phyloP scores from a whole-genome alignment of 2,113 vertebrate species.

The Bungarus multicinctus region DNA sequence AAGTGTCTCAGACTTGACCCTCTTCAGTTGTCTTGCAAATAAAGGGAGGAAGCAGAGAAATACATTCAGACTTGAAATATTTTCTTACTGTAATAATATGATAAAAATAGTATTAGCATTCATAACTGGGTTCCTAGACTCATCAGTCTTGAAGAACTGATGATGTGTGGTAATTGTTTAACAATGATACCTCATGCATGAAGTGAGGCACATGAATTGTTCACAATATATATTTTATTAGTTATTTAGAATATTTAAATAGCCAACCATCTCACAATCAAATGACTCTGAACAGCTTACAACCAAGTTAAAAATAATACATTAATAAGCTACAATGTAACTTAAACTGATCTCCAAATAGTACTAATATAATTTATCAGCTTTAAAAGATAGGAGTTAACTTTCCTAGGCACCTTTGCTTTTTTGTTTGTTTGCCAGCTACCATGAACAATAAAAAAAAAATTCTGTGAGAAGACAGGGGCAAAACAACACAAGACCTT shows the following conservation, averaged over 20 bases:
- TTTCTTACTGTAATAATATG: neutral
- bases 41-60: neutral
- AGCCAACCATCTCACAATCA: neutral
- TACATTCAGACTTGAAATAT: neutral
- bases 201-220: neutral
- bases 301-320: neutral
- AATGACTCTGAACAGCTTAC: neutral
- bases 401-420: conserved; percentile 19
- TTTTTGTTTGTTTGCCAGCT: neutral
- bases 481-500: neutral
- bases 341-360: neutral
- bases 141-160: neutral
- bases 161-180: neutral
- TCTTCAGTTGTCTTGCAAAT: neutral
- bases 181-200: neutral
- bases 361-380: neutral
- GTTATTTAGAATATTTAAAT: neutral
- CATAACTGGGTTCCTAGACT: neutral
- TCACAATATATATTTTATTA: neutral
- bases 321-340: neutral
- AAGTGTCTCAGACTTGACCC: neutral
- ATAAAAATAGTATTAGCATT: neutral
- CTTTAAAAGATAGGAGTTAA: conserved; percentile 6
- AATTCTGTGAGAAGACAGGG: neutral
- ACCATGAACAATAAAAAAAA: conserved; percentile 4